phyloP scores from a whole-genome alignment of 2,113 vertebrate species.

The Aythya baeri region DNA sequence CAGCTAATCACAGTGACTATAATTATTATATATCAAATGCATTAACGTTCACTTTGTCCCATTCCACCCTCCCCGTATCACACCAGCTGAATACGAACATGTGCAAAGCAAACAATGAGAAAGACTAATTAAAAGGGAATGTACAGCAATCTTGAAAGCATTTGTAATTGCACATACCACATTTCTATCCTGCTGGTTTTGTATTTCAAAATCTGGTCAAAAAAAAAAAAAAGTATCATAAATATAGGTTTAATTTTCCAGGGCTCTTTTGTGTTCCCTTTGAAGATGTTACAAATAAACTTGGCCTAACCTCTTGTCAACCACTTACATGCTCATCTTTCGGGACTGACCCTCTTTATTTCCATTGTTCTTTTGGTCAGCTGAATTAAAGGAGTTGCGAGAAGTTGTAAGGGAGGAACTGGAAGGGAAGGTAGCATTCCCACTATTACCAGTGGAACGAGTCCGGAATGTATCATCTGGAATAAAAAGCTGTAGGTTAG shows the following conservation, averaged over 20 bases:
- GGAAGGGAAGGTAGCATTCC: constrained; percentile 73
- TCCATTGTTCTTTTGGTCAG: constrained; percentile 81
- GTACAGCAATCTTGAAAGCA: background rate
- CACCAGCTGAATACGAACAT: background rate
- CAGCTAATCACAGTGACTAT: background rate
- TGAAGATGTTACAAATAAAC: background rate
- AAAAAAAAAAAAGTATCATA: background rate
- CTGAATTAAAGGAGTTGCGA: constrained; percentile 79
- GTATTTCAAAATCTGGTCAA: background rate
- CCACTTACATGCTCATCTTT: constrained; percentile 88
- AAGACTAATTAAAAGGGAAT: constrained; percentile 14
- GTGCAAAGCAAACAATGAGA: background rate
- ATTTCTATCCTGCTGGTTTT: background rate
- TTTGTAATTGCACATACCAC: background rate
- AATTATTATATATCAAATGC: background rate
- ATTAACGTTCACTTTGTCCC: background rate
- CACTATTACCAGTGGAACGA: constrained; percentile 75
- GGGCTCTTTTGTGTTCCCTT: background rate
- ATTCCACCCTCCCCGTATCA: background rate
- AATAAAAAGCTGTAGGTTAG: constrained; percentile 33
- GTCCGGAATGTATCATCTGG: constrained; percentile 85
- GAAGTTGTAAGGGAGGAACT: constrained; percentile 76
- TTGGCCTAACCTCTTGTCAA: background rate
- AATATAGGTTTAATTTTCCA: background rate
- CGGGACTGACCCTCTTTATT: constrained; percentile 86